A percentile compares a stretch with the other conserved stretches of the same genome.
Conservation (phyloP, 2,888 invertebrate species). For the Cantharis rufa region DNA sequence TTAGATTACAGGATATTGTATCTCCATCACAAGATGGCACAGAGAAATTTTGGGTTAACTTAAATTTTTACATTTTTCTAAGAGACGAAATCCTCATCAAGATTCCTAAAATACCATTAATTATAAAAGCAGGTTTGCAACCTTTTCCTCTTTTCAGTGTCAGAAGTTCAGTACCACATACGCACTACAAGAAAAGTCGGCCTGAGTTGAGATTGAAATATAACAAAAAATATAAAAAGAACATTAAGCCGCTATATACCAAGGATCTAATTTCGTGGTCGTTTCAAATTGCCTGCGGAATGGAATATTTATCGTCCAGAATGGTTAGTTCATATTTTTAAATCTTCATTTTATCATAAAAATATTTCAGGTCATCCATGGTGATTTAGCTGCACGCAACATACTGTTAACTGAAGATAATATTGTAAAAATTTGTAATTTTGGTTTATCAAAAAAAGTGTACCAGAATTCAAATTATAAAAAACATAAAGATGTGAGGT, state of each 20-base stretch:
- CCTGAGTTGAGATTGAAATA: neutral
- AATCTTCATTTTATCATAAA: neutral
- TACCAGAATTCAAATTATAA: slow-evolving; percentile 88
- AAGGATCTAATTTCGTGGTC: slow-evolving; percentile 87
- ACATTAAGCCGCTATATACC: slow-evolving; percentile 73
- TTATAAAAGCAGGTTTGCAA: too few species aligned
- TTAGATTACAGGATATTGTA: too few species aligned
- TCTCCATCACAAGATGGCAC: too few species aligned
- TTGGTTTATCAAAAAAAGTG: slow-evolving; percentile 91
- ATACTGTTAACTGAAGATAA: slow-evolving; percentile 87
- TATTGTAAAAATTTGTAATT: slow-evolving; percentile 95
- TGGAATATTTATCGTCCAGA: slow-evolving; percentile 90
- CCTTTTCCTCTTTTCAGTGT: neutral
- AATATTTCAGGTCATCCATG: slow-evolving; percentile 71
- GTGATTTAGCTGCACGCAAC: slow-evolving; percentile 89
- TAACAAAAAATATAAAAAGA: slow-evolving; percentile 69
- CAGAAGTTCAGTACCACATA: too few species aligned
- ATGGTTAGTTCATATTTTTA: slow-evolving; percentile 65
- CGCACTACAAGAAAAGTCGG: too few species aligned
- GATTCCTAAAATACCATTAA: too few species aligned
- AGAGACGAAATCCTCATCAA: too few species aligned
- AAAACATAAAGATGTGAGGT: slow-evolving; percentile 79
- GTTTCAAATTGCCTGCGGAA: slow-evolving; percentile 91
- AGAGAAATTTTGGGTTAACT: too few species aligned
- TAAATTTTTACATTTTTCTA: too few species aligned